Evolutionary conservation across 2,888 invertebrate genomes (phyloP).

Genomic region (Clusia tigrina): DNA sequence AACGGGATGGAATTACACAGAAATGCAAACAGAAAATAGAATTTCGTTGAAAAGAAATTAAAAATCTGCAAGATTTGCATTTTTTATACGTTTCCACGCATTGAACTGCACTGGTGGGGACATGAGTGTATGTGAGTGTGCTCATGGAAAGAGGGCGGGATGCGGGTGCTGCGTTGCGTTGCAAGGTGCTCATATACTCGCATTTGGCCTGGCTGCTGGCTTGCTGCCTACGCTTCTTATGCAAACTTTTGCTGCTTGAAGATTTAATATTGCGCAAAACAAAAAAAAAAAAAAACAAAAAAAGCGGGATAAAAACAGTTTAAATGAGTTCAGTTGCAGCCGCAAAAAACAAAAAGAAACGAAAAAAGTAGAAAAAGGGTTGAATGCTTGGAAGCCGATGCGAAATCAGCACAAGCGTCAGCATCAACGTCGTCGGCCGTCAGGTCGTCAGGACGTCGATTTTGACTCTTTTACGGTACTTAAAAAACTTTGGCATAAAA

Average conservation of each 20-base stretch:
- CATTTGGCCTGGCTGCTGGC: not conserved
- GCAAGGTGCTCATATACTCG: slow-evolving; percentile 2
- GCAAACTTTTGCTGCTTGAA: not conserved
- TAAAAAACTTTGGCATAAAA: slow-evolving; percentile 21
- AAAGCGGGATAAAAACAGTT: not conserved
- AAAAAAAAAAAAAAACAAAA: not conserved
- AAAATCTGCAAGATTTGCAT: slow-evolving; percentile 62
- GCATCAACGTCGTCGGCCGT: not conserved
- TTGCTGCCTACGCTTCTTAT: not conserved
- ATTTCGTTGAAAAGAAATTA: slow-evolving; percentile 54
- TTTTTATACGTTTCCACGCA: slow-evolving; percentile 37
- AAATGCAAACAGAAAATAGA: slow-evolving; percentile 40
- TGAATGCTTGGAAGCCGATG: too few species aligned
- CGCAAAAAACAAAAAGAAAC: too few species aligned
- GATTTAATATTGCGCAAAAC: not conserved
- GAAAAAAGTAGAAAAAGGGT: not conserved
- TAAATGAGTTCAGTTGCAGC: not conserved
- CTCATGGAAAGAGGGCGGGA: not conserved
- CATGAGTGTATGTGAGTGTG: not conserved
- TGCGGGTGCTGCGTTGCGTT: not conserved
- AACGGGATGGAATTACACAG: not conserved
- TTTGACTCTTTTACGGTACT: slow-evolving; percentile 21
- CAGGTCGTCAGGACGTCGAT: slow-evolving; percentile 4
- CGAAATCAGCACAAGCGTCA: not conserved
- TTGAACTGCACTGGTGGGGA: not conserved